Evolutionary conservation across 2,113 vertebrate genomes (phyloP), one percentile per base, ranked within the genome.

Genomic region (Psephotus haematonotus): DNA sequence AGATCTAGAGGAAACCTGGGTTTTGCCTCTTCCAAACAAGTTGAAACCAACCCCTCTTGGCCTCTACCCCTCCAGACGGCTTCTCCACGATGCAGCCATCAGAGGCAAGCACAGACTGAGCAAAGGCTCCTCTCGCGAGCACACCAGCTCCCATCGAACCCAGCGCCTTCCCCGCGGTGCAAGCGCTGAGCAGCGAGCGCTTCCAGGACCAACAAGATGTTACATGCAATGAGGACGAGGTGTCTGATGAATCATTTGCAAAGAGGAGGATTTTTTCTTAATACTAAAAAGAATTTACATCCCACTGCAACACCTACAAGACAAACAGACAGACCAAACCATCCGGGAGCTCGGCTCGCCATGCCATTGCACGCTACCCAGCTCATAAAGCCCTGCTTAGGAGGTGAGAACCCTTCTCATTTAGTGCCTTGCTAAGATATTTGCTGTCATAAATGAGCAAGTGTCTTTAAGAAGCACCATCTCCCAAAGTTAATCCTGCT

Each of bases 61-160:
- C 72, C 93, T 94, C 86, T 89, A 2, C 91, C 72, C 59, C 76
- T 92, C 35, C 67, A 91, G 92, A 92, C 6, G 2, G 74, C 69
- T 93, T 59, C 91, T 71, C 65, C 20, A 9, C 3, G 20, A 39
- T 0, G 25, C 49, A 77, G 89, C 81, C 86, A 65, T 18, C 0
- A 27, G n/a, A 88, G 86, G 37, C 91, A 93, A 96, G 93, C 91
- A 93, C 83, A 93, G 93, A 88, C 93, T 47, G 89, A 93, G 92
- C 85, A 79, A 64, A 43, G 57, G 79, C 82, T 94, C 67, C 91
- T 88, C 78, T 87, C 3, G 3, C 1, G 16, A 94, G 82, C 7
- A 0, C 77, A 28, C 9, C 10, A 2, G 84, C 81, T 95, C 90
- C 92, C 19, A 12, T 7, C 1, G 13, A 77, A 20, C 72, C 68